A percentile compares a stretch with the other conserved stretches of the same genome.
Evolutionary conservation across 2,888 invertebrate species (phyloP).

Genomic region (Pomacea canaliculata): DNA sequence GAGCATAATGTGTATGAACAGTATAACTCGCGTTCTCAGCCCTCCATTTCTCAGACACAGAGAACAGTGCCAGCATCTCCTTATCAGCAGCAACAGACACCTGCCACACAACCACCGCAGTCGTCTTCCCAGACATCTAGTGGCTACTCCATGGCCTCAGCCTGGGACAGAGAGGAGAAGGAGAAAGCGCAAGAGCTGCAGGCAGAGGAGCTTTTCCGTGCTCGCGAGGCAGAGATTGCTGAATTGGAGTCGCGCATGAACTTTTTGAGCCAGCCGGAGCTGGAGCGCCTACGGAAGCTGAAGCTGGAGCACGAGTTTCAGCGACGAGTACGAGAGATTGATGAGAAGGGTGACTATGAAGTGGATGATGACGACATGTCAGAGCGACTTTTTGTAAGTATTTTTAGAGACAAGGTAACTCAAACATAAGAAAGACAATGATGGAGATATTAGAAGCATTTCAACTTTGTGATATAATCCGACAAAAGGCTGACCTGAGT

Average conservation of each 20-base stretch:
- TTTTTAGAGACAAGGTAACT: too few species aligned
- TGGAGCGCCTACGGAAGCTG: constrained; percentile 71
- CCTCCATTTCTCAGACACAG: neutral
- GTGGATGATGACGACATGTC: constrained; percentile 61
- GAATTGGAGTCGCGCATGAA: constrained; percentile 75
- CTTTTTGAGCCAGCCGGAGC: constrained; percentile 48
- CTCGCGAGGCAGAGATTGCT: constrained; percentile 89
- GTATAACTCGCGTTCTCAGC: constrained; percentile 31
- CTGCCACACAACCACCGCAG: constrained; percentile 18
- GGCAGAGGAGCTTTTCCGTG: constrained; percentile 81
- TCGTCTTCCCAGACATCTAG: constrained; percentile 14
- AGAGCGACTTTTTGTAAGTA: constrained; percentile 47
- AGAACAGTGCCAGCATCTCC: constrained; percentile 11
- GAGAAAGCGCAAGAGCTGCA: constrained; percentile 84
- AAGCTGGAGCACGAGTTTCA: constrained; percentile 95
- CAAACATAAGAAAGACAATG: too few species aligned
- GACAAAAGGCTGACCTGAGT: too few species aligned
- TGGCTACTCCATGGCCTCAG: constrained; percentile 11
- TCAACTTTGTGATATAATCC: too few species aligned
- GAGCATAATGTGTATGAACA: constrained; percentile 50
- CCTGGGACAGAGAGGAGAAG: constrained; percentile 93
- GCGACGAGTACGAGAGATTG: constrained; percentile 85
- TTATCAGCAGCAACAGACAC: constrained; percentile 37
- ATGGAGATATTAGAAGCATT: too few species aligned
- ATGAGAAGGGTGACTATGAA: constrained; percentile 79